phyloP scores from a whole-genome alignment of 2,888 invertebrate genomes.

The Catocala sponsa region DNA sequence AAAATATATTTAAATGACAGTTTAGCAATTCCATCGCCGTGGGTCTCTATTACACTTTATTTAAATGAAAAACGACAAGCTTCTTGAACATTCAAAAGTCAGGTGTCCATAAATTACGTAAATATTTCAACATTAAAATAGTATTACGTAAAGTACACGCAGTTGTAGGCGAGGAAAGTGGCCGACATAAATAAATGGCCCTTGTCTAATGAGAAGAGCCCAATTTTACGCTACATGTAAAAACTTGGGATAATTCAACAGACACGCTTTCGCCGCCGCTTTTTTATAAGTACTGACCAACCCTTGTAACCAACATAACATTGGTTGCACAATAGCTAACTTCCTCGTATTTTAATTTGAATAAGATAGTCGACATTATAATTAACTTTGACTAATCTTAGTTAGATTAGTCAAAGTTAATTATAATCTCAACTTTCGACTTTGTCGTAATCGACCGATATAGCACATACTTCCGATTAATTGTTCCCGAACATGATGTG shows the following conservation, averaged over 20 bases:
- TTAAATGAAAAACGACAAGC: slow-evolving; percentile 13
- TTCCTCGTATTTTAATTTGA: slow-evolving; percentile 4
- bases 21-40: not conserved
- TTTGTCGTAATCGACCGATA: no score
- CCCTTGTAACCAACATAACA: slow-evolving; percentile 19
- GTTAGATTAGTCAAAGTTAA: no score
- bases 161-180: slow-evolving; percentile 42
- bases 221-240: slow-evolving; percentile 74
- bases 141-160: slow-evolving; percentile 40
- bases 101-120: slow-evolving; percentile 34
- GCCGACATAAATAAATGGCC: slow-evolving; percentile 71
- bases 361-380: no score
- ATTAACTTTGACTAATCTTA: no score
- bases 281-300: slow-evolving; percentile 28
- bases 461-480: no score
- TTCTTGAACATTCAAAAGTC: slow-evolving; percentile 8
- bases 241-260: slow-evolving; percentile 63
- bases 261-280: slow-evolving; percentile 52
- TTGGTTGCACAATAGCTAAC: slow-evolving; percentile 10
- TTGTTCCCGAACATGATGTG: no score
- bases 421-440: no score
- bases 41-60: not conserved
- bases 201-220: slow-evolving; percentile 69
- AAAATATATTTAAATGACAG: slow-evolving; percentile 5
- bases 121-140: slow-evolving; percentile 46